A percentile compares a stretch with the other conserved stretches of the same genome.
phyloP scores from a whole-genome alignment of 2,113 vertebrate species.

The Eulemur rufifrons region DNA sequence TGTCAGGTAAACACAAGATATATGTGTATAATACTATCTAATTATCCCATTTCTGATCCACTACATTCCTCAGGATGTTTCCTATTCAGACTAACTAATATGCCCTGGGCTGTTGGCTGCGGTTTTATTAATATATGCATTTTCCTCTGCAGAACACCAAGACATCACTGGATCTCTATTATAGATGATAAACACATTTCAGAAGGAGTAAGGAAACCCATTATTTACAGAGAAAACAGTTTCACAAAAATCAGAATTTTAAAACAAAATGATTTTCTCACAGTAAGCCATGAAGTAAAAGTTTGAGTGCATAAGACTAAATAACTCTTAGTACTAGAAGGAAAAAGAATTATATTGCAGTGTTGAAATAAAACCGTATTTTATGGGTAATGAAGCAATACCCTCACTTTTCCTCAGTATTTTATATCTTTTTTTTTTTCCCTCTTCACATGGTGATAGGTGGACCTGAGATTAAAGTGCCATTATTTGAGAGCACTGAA shows the following conservation, averaged over 20 bases:
- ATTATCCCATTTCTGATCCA: background rate
- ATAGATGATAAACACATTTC: background rate
- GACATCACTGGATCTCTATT: background rate
- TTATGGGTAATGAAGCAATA: constrained; percentile 29
- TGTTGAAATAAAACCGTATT: constrained; percentile 28
- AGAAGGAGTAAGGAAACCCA: background rate
- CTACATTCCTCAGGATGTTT: background rate
- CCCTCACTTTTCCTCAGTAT: constrained; percentile 13
- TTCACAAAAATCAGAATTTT: constrained; percentile 27
- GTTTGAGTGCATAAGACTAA: constrained; percentile 10
- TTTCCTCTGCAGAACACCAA: background rate
- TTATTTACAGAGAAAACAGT: constrained; percentile 21
- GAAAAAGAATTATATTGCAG: background rate
- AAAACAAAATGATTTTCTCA: constrained; percentile 50
- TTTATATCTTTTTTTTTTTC: background rate
- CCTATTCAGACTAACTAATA: background rate
- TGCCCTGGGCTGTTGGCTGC: background rate
- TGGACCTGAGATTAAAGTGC: constrained; percentile 19
- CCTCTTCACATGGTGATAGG: background rate
- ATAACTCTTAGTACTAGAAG: background rate
- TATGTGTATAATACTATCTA: background rate
- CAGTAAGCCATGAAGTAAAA: constrained; percentile 27
- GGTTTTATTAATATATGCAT: accelerated
- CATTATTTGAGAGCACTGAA: constrained; percentile 47
- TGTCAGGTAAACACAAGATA: background rate